phyloP scores from a whole-genome alignment of 92 coral and sea anemone species.

The Umimayanthus chanpuru region DNA sequence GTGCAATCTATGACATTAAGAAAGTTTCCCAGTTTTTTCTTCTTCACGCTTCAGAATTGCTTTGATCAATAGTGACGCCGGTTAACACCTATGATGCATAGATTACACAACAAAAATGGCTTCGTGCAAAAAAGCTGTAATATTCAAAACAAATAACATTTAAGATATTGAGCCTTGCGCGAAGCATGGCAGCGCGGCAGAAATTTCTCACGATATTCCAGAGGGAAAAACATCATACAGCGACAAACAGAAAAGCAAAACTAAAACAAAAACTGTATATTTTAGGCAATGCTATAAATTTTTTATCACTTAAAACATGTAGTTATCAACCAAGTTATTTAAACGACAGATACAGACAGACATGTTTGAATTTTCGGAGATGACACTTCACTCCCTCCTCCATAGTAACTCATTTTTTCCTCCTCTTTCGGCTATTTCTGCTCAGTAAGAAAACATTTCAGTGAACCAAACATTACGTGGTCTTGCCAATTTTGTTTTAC shows the following conservation, averaged over 20 bases:
- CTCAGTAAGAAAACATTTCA: background rate
- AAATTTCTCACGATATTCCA: background rate
- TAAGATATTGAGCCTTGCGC: background rate
- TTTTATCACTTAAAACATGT: conserved; percentile 14
- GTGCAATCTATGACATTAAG: background rate
- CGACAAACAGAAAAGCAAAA: background rate
- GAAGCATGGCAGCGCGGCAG: background rate
- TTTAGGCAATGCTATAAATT: background rate
- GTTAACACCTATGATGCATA: background rate
- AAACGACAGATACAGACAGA: background rate
- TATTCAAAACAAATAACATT: no score
- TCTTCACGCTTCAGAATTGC: background rate
- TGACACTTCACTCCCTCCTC: background rate
- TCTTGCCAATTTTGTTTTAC: background rate
- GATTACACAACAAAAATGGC: no score
- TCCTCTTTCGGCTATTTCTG: background rate
- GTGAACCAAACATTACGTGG: no score
- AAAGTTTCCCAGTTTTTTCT: background rate
- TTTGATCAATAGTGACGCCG: no score
- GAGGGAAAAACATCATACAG: background rate
- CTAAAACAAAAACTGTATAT: background rate
- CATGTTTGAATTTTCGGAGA: background rate
- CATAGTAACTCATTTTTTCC: background rate
- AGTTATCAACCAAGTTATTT: conserved; percentile 8
- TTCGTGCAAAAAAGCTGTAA: background rate